Evolutionary conservation across 2,797 vertebrate genomes (phyloP), one percentile per base, ranked within the genome.

Genomic region (Helarctos malayanus): DNA sequence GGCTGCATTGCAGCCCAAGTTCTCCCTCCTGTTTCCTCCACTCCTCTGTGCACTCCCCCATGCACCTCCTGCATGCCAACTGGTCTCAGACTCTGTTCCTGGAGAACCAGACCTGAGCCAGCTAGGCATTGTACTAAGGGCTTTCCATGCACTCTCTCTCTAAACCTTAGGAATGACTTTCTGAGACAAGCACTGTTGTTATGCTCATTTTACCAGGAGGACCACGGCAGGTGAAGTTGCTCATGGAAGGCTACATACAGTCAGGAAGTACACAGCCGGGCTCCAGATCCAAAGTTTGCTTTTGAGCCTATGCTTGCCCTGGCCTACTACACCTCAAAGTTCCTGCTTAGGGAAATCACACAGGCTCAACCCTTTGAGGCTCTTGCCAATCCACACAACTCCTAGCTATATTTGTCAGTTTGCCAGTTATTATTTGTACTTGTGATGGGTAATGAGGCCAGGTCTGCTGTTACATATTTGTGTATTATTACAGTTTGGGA

Each of bases 61-160:
- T 10, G 56, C 19, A 65, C n/a, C 65, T 54, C 45, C 32, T 68
- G 16, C 13, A 23, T 69, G 52, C 91, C 49, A 15, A 6, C 32
- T 78, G 80, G 18, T 45, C 80, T 92, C 82, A 49, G 23, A 29
- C 32, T 25, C 89, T 89, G 61, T 89, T 93, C 56, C 82, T 75
- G 45, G 52, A 94, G 73, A 69, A 69, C 27, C 16, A 0, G 13
- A 57, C 41, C 23, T 49, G 49, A 83, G 76, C 54, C 52, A 35
- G 65, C 29, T 27, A 76, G 65, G 3, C 11, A 32, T 29, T 18
- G 32, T 78, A 75, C 52, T 89, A 59, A 90, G 54, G 13, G 32
- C 15, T 76, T 82, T 59, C 21, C 35, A 68, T 9, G 54, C 5
- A 21, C 45, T 47, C 7, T 82, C 73, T 61, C 68, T 57, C 80